Percentiles rank a stretch among this genome's conserved stretches.
These are phyloP conservation scores for Drosophila aff. DNA, from an alignment of 1,140 invertebrate species.

Conservation along the genomic window DNA sequence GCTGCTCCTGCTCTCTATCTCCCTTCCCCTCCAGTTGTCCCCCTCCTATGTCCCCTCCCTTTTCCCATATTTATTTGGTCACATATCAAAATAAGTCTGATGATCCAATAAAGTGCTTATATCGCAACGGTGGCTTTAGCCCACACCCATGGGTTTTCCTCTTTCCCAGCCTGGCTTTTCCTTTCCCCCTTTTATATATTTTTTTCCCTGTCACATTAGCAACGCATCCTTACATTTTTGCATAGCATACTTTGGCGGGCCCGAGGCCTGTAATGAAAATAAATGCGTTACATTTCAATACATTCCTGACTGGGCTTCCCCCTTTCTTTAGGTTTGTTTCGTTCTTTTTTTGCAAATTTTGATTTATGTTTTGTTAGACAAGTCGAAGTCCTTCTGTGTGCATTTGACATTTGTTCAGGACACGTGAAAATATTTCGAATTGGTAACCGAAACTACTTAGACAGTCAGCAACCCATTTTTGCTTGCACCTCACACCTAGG, in stretches of 20 bases:
- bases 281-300: conserved; percentile 84
- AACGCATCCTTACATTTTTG: conserved; percentile 50
- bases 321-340: conserved; percentile 17
- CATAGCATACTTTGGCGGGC: conserved; percentile 75
- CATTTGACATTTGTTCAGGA: conserved; percentile 76
- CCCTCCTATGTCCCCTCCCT: not conserved
- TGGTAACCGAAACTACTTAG: conserved; percentile 65
- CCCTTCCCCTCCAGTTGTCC: not conserved
- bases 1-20: not conserved
- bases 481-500: not conserved
- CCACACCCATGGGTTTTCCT: not conserved
- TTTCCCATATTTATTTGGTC: conserved; percentile 54
- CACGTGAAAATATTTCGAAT: conserved; percentile 79
- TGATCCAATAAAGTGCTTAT: conserved; percentile 83
- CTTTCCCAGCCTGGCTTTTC: not conserved
- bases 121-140: conserved; percentile 77
- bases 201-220: conserved; percentile 43
- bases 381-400: conserved; percentile 38
- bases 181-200: not conserved
- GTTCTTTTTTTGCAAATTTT: conserved; percentile 46
- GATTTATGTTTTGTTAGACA: conserved; percentile 64
- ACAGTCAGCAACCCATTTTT: conserved; percentile 30
- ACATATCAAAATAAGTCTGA: conserved; percentile 82
- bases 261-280: conserved; percentile 71
- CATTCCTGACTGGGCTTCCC: conserved; percentile 43